Evolutionary conservation across 2,113 vertebrate species (phyloP), one percentile per base, ranked within the genome.

Genomic region (Otocyon megalotis): DNA sequence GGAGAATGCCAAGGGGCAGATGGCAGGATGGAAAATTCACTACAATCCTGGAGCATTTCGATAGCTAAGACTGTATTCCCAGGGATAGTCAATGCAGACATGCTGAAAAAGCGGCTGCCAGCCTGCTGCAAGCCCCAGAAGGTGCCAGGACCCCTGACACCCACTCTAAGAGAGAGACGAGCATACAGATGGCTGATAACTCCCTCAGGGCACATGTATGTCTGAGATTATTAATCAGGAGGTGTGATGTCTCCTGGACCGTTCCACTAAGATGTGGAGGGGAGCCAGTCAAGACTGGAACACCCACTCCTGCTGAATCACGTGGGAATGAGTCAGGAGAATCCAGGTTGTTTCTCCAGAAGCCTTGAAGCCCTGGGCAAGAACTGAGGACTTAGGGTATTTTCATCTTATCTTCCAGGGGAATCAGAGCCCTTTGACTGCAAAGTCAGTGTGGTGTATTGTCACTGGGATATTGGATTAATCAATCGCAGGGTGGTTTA

Each of bases 1-100:
- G 53, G 65, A 43, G 10, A 32, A 67, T 93, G 62, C 77, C 83
- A 95, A 84, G 37, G 94, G 60, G 56, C 89, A 97, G 72, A 94
- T 67, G 89, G 93, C 8, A 74, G 22, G 54, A 79, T 17, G 87
- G 67, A 90, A 93, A 96, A 80, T 88, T 83, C 63, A 72, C 88
- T 80, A 72, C 11, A 24, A 56, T 82, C 76, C 65, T 43, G 13
- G 60, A 91, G 63, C 37, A 8, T 1, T 30, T 95, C 0, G 11
- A 54, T 79, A 95, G 81, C 77, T 35, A 74, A 93, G 89, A 85
- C 86, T 20, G 26, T 74, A 60, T 94, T 94, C 62, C 77, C 82
- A 93, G 77, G 60, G 22, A 91, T 63, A 79, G 77, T 90, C 35
- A 53, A 82, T 79, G 50, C 20, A 35, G 58, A 94, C 30, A 84